Base-by-base conservation (phyloP, 2,888 invertebrate genomes). In the Eumacrocentrus americanus region DNA sequence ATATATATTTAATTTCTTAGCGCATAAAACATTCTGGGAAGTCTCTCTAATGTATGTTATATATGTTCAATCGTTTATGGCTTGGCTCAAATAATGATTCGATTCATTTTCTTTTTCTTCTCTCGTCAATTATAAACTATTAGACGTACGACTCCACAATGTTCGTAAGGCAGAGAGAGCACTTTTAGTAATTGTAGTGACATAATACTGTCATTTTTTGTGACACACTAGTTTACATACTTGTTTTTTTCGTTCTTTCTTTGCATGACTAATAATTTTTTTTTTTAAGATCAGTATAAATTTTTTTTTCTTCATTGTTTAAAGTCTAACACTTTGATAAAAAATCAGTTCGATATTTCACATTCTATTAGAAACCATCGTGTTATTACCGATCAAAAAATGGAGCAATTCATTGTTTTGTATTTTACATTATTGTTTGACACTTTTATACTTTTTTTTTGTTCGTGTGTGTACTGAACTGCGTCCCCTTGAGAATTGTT, bases 311-410 rank as follows among this genome's bases (percentile, higher is more conserved):
- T 48, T 48, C 34, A 37, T 29, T 54, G 35, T 58, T 25, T 40
- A 18, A 42, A 53, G 9, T 11, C n/a, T 53, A 53, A 53, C 18
- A 25, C 14, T 14, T 42, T 18, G n/a, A 42, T 56, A 66, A 59
- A 70, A 68, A 70, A 68, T 68, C 63, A 60, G 59, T 73, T 73
- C 68, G 63, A 72, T 72, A 65, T 67, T 66, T 60, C 58, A 34
- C 60, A 25, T 57, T 60, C 37, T 60, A 57, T 53, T 38, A 44
- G 61, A 60, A 34, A 48, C 18, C 16, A 29, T 58, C 57, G 40
- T 51, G 57, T 47, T 58, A 50, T 50, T 58, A 52, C 48, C 37
- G 23, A 54, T 47, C 23, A 42, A 64, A 61, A 63, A 63, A 54
- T 59, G 63, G 63, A 63, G 65, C 67, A 65, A 63, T 62, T 58